Percentiles rank a stretch among this genome's conserved stretches.
These are phyloP conservation scores for Brachionus sp. DNA, from an alignment of 1,140 invertebrate species.

Conservation along the genomic window DNA sequence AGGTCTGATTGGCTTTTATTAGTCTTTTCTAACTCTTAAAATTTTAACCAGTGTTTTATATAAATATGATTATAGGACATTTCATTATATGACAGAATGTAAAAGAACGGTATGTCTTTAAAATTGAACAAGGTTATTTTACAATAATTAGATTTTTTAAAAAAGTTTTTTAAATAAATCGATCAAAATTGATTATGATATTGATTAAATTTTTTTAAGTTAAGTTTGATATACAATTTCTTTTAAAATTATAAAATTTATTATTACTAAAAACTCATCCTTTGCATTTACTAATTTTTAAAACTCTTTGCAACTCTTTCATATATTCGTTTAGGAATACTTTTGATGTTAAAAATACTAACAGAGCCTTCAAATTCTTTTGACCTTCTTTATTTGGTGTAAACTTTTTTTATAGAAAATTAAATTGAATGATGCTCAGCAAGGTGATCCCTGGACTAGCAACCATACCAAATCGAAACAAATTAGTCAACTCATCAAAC, in stretches of 20 bases:
- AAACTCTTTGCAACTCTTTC: slow-evolving; percentile 20
- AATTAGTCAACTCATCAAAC: neutral
- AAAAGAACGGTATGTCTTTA: too few relatives aligned
- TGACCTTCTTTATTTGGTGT: neutral
- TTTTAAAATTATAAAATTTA: neutral
- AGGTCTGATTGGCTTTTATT: too few relatives aligned
- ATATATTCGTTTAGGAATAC: neutral
- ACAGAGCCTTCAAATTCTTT: neutral
- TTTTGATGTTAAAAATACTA: neutral
- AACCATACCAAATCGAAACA: neutral
- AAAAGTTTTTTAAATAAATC: neutral
- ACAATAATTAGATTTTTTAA: neutral
- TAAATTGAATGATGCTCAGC: slow-evolving; percentile 1
- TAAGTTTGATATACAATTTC: neutral
- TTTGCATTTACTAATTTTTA: neutral
- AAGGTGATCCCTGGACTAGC: neutral
- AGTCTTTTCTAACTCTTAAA: too few relatives aligned
- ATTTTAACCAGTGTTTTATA: too few relatives aligned
- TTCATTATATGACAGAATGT: too few relatives aligned
- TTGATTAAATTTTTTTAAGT: neutral
- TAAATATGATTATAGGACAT: too few relatives aligned
- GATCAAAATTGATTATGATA: neutral
- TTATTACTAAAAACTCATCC: neutral
- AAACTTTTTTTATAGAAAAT: neutral
- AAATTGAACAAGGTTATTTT: neutral